Percentiles rank a stretch among this genome's conserved stretches.
phyloP scores from a whole-genome alignment of 64 coral and sea anemone species.

The Orbicella faveolata region DNA sequence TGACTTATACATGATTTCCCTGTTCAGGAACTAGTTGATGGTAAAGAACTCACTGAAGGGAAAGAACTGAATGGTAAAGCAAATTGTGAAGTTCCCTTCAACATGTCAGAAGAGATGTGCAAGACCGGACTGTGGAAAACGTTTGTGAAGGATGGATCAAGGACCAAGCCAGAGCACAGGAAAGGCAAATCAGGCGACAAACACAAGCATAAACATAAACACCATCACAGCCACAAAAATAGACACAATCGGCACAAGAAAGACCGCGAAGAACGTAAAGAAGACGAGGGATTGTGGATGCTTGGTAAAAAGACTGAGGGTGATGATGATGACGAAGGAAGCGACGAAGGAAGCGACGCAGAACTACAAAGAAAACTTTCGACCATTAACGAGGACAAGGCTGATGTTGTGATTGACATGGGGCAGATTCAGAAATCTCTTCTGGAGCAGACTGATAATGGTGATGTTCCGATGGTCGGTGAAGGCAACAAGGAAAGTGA shows the following conservation, averaged over 20 bases:
- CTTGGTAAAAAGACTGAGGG: conserved; percentile 1
- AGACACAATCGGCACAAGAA: conserved; percentile 17
- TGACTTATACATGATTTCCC: not conserved
- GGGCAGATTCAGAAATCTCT: conserved; percentile 28
- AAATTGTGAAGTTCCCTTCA: conserved; percentile 64
- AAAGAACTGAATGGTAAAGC: conserved; percentile 36
- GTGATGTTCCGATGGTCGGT: not conserved
- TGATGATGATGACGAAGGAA: not conserved
- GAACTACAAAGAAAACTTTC: conserved; percentile 33
- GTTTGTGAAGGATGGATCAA: conserved; percentile 71
- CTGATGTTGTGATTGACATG: conserved; percentile 40
- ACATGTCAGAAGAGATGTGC: conserved; percentile 87
- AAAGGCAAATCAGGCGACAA: conserved; percentile 60
- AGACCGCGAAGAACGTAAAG: not conserved
- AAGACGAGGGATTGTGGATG: conserved; percentile 32
- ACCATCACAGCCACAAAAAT: conserved; percentile 41
- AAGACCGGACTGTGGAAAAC: conserved; percentile 87
- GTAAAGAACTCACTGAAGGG: not conserved
- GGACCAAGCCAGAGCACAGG: conserved; percentile 36
- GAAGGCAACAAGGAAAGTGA: not conserved
- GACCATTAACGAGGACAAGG: conserved; percentile 24
- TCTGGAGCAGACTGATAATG: not conserved
- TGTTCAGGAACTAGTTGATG: not conserved
- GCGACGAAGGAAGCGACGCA: not conserved
- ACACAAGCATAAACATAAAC: conserved; percentile 68